Conservation (phyloP, 2,113 vertebrate species). For the Bambusicola thoracicus region DNA sequence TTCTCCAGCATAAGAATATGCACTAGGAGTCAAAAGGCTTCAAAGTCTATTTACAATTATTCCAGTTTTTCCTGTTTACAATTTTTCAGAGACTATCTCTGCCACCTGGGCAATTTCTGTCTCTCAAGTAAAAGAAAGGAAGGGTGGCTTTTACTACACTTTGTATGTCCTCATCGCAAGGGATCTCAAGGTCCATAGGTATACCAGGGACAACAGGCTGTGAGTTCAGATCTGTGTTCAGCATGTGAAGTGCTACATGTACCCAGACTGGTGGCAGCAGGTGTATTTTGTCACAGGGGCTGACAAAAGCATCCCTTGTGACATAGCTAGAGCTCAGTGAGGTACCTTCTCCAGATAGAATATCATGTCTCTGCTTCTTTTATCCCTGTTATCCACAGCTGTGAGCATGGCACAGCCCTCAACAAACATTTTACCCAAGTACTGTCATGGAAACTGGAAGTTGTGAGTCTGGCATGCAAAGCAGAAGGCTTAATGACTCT, state of each 20-base stretch:
- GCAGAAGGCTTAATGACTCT: neutral
- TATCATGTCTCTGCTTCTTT: neutral
- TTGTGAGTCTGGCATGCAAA: accelerated
- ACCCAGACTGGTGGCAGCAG: accelerated
- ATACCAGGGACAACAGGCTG: neutral
- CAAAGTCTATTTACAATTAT: neutral
- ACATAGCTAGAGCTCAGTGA: neutral
- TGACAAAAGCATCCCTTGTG: neutral
- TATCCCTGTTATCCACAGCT: neutral
- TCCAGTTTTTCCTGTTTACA: neutral
- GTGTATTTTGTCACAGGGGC: neutral
- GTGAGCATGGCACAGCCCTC: neutral
- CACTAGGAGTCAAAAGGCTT: neutral
- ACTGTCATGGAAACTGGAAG: neutral
- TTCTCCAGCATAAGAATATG: neutral
- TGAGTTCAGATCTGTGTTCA: neutral
- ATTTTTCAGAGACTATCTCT: neutral
- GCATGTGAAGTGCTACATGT: neutral
- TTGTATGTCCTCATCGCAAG: neutral
- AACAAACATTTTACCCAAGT: neutral
- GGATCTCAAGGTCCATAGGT: neutral
- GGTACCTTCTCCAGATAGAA: neutral
- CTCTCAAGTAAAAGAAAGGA: neutral
- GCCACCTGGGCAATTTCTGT: neutral
- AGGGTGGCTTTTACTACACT: neutral